Conservation (phyloP, 2,113 vertebrate species). For the Cichladusa arquata region DNA sequence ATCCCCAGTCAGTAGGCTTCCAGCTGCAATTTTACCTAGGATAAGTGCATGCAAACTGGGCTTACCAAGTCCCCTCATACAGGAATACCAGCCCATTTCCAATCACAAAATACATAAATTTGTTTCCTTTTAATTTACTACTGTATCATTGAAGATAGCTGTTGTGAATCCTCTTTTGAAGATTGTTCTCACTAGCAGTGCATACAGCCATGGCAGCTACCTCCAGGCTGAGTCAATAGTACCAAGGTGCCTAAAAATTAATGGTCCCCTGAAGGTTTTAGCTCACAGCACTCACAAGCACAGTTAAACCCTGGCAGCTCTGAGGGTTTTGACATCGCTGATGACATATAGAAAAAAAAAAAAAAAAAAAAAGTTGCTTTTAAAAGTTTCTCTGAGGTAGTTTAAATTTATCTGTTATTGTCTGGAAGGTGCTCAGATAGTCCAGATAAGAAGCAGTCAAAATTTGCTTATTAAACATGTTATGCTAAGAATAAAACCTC, state of each 20-base stretch:
- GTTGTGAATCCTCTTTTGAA: neutral
- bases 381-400: neutral
- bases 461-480: neutral
- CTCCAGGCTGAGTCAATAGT: neutral
- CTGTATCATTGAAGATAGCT: neutral
- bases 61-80: neutral
- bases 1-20: neutral
- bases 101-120: neutral
- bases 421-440: neutral
- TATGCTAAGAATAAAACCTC: neutral
- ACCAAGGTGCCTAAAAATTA: neutral
- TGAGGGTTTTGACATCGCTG: neutral
- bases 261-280: neutral
- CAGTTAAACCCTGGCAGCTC: neutral
- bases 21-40: neutral
- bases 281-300: neutral
- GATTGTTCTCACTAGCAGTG: neutral
- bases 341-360: neutral
- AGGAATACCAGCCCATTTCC: neutral
- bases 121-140: neutral
- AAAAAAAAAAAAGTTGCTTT: neutral
- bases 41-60: neutral
- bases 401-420: neutral
- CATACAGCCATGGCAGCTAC: neutral
- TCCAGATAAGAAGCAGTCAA: neutral